Evolutionary conservation across 2,797 vertebrate species (phyloP).

Genomic region (Streptopelia turtur): DNA sequence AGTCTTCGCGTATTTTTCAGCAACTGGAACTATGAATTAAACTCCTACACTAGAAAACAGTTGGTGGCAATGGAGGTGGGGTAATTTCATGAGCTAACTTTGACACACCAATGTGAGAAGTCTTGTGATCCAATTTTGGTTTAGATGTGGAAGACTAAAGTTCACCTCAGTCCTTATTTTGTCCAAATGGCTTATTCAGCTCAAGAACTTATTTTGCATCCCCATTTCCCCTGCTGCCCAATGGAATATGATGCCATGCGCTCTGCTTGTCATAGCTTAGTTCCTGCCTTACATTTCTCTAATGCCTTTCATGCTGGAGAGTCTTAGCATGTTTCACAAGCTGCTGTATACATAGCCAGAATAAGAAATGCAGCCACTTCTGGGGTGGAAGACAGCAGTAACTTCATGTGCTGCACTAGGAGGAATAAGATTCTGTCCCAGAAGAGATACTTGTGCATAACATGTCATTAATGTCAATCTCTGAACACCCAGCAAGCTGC

Average conservation of each 20-base stretch:
- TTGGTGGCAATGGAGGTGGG: neutral
- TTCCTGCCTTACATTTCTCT: slow-evolving; percentile 48
- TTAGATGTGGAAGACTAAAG: slow-evolving; percentile 14
- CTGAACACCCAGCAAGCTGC: neutral
- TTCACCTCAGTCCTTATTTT: slow-evolving; percentile 20
- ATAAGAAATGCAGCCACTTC: slow-evolving; percentile 10
- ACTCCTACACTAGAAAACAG: neutral
- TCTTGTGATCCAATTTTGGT: neutral
- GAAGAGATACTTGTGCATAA: slow-evolving; percentile 37
- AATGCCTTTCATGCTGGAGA: slow-evolving; percentile 26
- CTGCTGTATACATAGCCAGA: slow-evolving; percentile 21
- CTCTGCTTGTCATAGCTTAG: slow-evolving; percentile 45
- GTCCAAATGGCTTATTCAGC: slow-evolving; percentile 29
- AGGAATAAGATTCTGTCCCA: neutral
- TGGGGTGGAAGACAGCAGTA: slow-evolving; percentile 1
- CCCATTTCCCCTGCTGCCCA: neutral
- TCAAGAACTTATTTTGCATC: slow-evolving; percentile 41
- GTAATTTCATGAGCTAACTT: neutral
- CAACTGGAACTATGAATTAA: slow-evolving; percentile 5
- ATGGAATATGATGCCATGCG: slow-evolving; percentile 52
- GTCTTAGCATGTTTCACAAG: slow-evolving; percentile 33
- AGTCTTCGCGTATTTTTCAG: slow-evolving; percentile 34
- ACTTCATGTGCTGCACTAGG: neutral
- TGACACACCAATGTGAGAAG: neutral
- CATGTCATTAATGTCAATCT: slow-evolving; percentile 2